Base-by-base conservation (phyloP, 2,797 vertebrate genomes). In the Nannoperca obscura region DNA sequence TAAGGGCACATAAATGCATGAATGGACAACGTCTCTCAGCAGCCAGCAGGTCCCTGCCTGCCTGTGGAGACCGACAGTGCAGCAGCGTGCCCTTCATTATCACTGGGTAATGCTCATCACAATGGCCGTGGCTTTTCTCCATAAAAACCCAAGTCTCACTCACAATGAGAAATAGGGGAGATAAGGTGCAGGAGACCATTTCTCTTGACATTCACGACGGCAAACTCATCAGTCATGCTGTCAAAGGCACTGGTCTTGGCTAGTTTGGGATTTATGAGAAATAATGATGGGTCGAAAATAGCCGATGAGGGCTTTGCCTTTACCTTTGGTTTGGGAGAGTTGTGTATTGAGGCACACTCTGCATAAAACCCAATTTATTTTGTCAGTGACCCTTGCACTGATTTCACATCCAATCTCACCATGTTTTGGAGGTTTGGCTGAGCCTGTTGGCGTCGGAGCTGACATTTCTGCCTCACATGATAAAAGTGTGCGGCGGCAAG, bases 211-310 rank as follows among this genome's bases (percentile, higher is more conserved):
- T 96, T 95, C 92, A 93, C 82, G 40, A 94, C 81, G 83, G 93
- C 91, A 94, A 93, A 89, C 94, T 94, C 95, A 95, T 96, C 95
- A 94, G 94, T 96, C 95, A 95, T 95, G 92, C 94, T 96, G 95
- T 95, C 95, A 96, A 89, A 93, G 90, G 83, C 91, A 90, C 87
- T 93, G 91, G 92, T 93, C 90, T 77, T 85, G 86, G 93, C 92
- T 93, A 93, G 92, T 94, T 95, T 95, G 90, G 94, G 89, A 95
- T 95, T 95, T 95, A 95, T 95, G 93, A 95, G 93, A 93, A 95
- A 95, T 96, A 95, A 96, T 94, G 95, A 95, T 91, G 87, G 91
- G 84, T 94, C 85, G 89, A 94, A 94, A 95, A 95, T 86, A 94
- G 92, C 91, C 63, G 75, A 88, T 91, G 78, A 89, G 88, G 81